phyloP scores from a whole-genome alignment of 1,140 invertebrate genomes.

The Psix sp. region DNA sequence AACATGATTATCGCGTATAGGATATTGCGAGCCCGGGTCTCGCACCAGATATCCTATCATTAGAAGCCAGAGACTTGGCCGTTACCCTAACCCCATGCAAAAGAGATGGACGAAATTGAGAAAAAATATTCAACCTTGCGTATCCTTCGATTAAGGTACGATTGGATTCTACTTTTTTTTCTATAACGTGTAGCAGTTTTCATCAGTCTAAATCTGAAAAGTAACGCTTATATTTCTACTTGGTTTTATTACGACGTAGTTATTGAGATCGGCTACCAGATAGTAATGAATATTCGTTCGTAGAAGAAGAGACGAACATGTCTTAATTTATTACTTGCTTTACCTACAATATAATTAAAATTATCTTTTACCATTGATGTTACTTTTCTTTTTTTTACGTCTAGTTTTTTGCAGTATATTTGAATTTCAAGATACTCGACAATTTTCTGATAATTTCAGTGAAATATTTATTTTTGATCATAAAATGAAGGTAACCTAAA shows the following conservation, averaged over 20 bases:
- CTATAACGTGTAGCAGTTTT: constrained; percentile 7
- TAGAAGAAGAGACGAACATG: constrained; percentile 16
- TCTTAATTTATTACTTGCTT: constrained; percentile 14
- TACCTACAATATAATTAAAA: constrained; percentile 31
- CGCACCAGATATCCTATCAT: constrained; percentile 59
- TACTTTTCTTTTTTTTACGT: neutral
- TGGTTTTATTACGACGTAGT: constrained; percentile 2
- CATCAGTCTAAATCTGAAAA: constrained; percentile 37
- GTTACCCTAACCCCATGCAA: constrained; percentile 68
- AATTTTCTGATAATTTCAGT: too few relatives aligned
- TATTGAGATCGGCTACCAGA: constrained; percentile 18
- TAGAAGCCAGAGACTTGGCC: constrained; percentile 67
- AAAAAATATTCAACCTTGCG: constrained; percentile 38
- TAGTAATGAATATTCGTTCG: constrained; percentile 1
- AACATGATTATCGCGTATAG: constrained; percentile 71
- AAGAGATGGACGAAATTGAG: constrained; percentile 11
- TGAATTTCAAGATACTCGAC: too few relatives aligned
- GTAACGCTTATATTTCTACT: constrained; percentile 4
- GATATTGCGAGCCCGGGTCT: constrained; percentile 63
- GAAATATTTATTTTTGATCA: too few relatives aligned
- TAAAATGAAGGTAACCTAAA: too few relatives aligned
- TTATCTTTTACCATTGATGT: constrained; percentile 11
- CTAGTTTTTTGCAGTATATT: neutral
- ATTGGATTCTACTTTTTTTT: constrained; percentile 19
- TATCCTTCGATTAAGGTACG: constrained; percentile 34